Base-by-base conservation (phyloP, 2,797 vertebrate species). In the Babyrousa celebensis region DNA sequence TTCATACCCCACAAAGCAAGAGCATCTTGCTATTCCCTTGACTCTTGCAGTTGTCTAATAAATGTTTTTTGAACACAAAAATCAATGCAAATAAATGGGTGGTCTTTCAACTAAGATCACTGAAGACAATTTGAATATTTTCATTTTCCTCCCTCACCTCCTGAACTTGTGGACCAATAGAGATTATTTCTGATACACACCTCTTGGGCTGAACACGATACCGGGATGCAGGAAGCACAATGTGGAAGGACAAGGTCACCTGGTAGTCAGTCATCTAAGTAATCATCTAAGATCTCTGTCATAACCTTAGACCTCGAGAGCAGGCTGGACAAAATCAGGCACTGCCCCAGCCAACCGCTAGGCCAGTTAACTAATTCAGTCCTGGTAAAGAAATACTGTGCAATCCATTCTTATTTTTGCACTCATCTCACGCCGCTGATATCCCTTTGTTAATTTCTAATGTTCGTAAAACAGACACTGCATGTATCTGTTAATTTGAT, bases 21-120 rank as follows among this genome's bases (percentile, higher is more conserved):
- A 94, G 83, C 71, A 87, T 27, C 82, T 93, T 87, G 67, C 56
- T 82, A 89, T 52, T 91, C 72, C 71, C 60, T 80, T 72, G 79
- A 93, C 75, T 88, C 84, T 65, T 68, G 63, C 70, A 93, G 91
- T 89, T 93, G 62, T 78, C 96, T 91, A 56, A 43, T 91, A 97
- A 94, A 93, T 85, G 63, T 72, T 87, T 77, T 82, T 40, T 89
- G 77, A 97, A 94, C 78, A 54, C 62, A 84, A 70, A 72, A 93
- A 96, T 91, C 71, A 32, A 25, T 23, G 68, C 83, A 80, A 29
- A 82, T 17, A 89, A 89, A 68, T 54, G 52, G 52, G 29, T 36
- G 71, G 75, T 68, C 58, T 91, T 97, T 85, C 94, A 62, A 90
- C 82, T 52, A 78, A 90, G 87, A 86, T 92, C 94, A 95, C 18